Evolutionary conservation across 2,888 invertebrate genomes (phyloP), one percentile per base, ranked within the genome.

Genomic region (Drosophila affinis): DNA sequence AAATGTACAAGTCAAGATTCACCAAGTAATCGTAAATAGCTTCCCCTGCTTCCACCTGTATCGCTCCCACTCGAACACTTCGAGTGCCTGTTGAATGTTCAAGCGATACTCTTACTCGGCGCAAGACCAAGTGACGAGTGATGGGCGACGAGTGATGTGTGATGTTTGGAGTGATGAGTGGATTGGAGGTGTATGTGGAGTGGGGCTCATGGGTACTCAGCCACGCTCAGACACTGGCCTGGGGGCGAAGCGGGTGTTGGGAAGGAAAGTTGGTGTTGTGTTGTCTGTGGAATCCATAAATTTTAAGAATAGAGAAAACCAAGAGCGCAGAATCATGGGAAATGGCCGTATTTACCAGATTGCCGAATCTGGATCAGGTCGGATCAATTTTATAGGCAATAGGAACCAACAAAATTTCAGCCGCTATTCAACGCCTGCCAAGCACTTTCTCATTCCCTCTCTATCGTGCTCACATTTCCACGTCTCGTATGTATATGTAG

Each of bases 21-120:
- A 54, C 63, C 46, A 51, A 53, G 56, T 62, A 44, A 58, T 58
- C 58, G 55, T 61, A 61, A 56, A 54, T 47, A 61, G 56, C 46
- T 39, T 47, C 51, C 52, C 39, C 32, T 27, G 10, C 46, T 21
- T 21, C 21, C 46, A 44, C 54, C 55, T 29, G 49, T 34, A n/a
- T 34, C 53, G 62, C 58, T 32, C 6, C n/a, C 39, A 12, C 39
- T 39, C 39, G n/a, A 39, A 14, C 39, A n/a, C 39, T 45, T 78
- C 49, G 58, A 80, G 80, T 47, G 81, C 52, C 70, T 69, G 77
- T 77, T 81, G 77, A 81, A 76, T 76, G 72, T 73, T 74, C 62
- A 29, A 79, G 76, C 71, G 78, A 82, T 80, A 67, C 62, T n/a
- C n/a, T 7, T n/a, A 39, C 39, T 39, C 39, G n/a, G 39, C 39